Base-by-base conservation (phyloP, 1,140 invertebrate species). In the Luehdorfia chinensis region DNA sequence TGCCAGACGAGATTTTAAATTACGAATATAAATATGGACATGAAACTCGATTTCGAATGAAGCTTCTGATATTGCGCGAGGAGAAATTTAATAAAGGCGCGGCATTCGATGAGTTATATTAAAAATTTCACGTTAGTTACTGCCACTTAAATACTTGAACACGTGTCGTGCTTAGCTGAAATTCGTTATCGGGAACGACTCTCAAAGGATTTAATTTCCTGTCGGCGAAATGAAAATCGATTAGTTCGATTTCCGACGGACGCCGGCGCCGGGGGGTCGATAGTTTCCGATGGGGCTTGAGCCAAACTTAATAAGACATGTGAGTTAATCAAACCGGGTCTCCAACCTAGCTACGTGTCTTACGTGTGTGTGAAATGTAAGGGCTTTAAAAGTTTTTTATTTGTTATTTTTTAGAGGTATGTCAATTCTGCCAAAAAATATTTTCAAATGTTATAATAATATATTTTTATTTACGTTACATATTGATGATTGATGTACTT, bases 191-290 rank as follows among this genome's bases (percentile, higher is more conserved):
- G 68, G 55, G 66, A 66, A 69, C 70, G 74, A 67, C 55, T 77
- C 73, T 76, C 74, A 81, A 84, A 85, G 75, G 78, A 83, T 83
- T 85, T 84, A 83, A 85, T 83, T 85, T 85, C 78, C 81, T 75
- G 75, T 68, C 69, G 66, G 55, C 69, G 70, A 78, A 85, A 85
- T 83, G 81, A 83, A 78, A 83, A 85, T 85, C 81, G 81, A 85
- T 85, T 85, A 85, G 81, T 83, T 85, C 68, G 75, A 85, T 83
- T 79, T 85, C 81, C 78, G 77, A 67, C 53, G 73, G 59, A 66
- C 66, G 60, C 50, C 61, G 66, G 66, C 66, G 60, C 59, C 50
- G 50, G 67, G 61, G 63, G 64, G 58, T 66, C 67, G 74, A 78
- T 81, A 84, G 80, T 77, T 84, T 79, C 77, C 75, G 72, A 73